Evolutionary conservation across 2,888 invertebrate species (phyloP).

Genomic region (Pseudococcus jackbeardsleyi): DNA sequence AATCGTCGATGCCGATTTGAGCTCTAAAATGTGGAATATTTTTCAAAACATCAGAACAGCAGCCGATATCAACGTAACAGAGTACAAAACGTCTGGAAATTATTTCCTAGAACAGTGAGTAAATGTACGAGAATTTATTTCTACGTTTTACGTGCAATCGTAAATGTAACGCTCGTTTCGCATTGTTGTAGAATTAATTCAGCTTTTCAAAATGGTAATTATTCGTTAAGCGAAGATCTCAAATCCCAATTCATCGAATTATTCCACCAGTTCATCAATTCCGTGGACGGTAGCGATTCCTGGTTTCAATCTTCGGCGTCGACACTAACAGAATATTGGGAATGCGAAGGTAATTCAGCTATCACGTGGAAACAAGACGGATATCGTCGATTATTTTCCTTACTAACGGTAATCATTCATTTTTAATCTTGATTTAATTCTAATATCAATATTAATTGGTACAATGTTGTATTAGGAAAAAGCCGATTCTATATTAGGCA

Average conservation of each 20-base stretch:
- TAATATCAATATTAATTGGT: background rate
- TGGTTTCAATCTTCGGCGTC: slow-evolving; percentile 79
- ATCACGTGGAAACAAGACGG: slow-evolving; percentile 83
- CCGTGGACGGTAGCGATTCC: slow-evolving; percentile 76
- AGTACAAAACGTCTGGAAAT: slow-evolving; percentile 35
- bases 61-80: background rate
- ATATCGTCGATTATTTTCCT: slow-evolving; percentile 77
- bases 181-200: background rate
- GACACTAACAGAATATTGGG: slow-evolving; percentile 76
- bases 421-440: background rate
- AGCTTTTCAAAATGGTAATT: background rate
- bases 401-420: slow-evolving; percentile 75
- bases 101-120: slow-evolving; percentile 8
- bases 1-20: slow-evolving; percentile 12
- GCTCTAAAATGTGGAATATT: background rate
- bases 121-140: background rate
- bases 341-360: slow-evolving; percentile 79
- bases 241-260: slow-evolving; percentile 71
- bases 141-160: background rate
- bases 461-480: background rate
- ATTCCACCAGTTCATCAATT: slow-evolving; percentile 73
- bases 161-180: background rate
- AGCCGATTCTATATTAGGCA: background rate
- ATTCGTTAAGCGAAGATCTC: background rate
- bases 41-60: background rate